These are phyloP conservation scores for Umimayanthus chanpuru DNA, from an alignment of 92 coral and sea anemone species.

Conservation along the genomic window DNA sequence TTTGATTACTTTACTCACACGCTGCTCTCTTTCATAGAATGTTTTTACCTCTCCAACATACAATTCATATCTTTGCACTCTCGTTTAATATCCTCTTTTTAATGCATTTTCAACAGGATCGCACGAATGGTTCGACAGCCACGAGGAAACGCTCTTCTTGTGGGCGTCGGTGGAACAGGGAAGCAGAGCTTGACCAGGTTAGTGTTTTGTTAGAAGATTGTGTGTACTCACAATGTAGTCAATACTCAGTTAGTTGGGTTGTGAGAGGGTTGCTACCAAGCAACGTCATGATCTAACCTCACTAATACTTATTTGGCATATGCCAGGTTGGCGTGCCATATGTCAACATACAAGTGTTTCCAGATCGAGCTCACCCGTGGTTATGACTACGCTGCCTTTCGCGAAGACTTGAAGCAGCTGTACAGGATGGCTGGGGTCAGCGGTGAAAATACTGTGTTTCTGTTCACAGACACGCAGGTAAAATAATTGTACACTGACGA, in stretches of 20 bases:
- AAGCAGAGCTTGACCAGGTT: constrained; percentile 97
- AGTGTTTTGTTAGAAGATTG: too few species aligned
- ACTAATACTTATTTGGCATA: not conserved
- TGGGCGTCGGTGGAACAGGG: constrained; percentile 99
- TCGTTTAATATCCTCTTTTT: too few species aligned
- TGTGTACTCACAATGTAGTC: too few species aligned
- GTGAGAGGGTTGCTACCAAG: not conserved
- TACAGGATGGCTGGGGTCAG: constrained; percentile 92
- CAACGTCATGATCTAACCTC: not conserved
- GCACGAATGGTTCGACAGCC: constrained; percentile 99
- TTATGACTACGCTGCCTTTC: constrained; percentile 89
- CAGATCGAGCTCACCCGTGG: constrained; percentile 99
- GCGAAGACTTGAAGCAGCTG: constrained; percentile 92
- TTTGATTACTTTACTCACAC: too few species aligned
- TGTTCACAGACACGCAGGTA: constrained; percentile 98
- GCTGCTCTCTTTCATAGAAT: too few species aligned
- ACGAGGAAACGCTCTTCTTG: constrained; percentile 94
- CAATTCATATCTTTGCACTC: too few species aligned
- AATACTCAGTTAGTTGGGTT: not conserved
- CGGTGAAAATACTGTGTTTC: constrained; percentile 92
- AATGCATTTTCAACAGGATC: constrained; percentile 52
- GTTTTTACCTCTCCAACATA: too few species aligned
- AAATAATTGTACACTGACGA: too few species aligned
- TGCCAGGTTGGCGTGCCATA: constrained; percentile 90
- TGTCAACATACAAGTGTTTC: constrained; percentile 94